A percentile compares a stretch with the other conserved stretches of the same genome.
Conservation (phyloP, 1,140 invertebrate genomes). For the Battus philenor region DNA sequence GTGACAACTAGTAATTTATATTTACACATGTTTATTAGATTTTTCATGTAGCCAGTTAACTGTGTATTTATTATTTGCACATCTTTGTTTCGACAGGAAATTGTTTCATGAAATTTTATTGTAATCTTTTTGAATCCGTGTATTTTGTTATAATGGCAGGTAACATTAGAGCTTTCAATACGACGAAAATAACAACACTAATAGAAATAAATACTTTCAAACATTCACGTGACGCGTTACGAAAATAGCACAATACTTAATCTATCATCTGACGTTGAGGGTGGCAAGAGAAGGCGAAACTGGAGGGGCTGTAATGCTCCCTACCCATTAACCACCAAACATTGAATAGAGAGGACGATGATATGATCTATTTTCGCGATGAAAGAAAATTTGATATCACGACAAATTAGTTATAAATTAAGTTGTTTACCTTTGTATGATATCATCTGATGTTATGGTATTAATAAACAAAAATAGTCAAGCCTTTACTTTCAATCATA, state of each 20-base stretch:
- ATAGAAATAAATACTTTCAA: constrained; percentile 1
- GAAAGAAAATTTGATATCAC: constrained; percentile 18
- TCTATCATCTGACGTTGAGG: constrained; percentile 46
- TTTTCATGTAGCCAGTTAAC: too few species aligned
- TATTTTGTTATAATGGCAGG: too few species aligned
- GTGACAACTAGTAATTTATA: too few species aligned
- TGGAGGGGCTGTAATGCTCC: constrained; percentile 24
- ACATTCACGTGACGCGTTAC: constrained; percentile 10
- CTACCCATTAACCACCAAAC: constrained; percentile 30
- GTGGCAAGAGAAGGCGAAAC: constrained; percentile 14
- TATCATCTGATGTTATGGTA: too few species aligned
- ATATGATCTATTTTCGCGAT: constrained; percentile 31
- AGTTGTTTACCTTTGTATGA: constrained; percentile 2
- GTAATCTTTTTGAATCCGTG: too few species aligned
- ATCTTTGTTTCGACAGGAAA: too few species aligned
- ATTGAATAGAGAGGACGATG: constrained; percentile 22
- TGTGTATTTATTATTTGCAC: too few species aligned
- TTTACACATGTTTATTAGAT: too few species aligned
- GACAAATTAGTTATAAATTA: constrained; percentile 11
- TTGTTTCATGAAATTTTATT: too few species aligned
- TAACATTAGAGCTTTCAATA: too few species aligned
- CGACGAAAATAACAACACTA: constrained; percentile 8
- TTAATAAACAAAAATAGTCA: too few species aligned
- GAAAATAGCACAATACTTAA: constrained; percentile 34
- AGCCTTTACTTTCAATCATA: neutral